Evolutionary conservation across 2,888 invertebrate species (phyloP).

Genomic region (Apodemia zela): DNA sequence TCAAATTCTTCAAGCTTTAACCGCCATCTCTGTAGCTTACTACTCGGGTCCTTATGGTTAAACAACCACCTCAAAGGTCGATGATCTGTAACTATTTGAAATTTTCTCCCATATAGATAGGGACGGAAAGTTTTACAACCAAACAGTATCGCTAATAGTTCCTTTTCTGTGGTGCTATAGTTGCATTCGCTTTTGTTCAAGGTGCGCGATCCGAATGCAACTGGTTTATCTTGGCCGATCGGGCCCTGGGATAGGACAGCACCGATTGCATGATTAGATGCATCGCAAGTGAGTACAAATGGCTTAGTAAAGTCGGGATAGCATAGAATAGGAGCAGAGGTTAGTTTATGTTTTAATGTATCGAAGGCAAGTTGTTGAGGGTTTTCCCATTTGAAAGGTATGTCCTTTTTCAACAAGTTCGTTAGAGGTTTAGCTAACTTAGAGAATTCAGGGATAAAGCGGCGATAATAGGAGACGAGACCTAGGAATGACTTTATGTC

Average conservation of each 20-base stretch:
- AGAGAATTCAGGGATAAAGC: conserved; percentile 44
- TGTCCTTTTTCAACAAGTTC: conserved; percentile 32
- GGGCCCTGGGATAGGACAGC: conserved; percentile 24
- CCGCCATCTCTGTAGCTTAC: conserved; percentile 26
- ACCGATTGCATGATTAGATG: conserved; percentile 29
- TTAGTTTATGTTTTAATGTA: conserved; percentile 29
- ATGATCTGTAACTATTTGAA: conserved; percentile 25
- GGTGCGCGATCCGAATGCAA: conserved; percentile 28
- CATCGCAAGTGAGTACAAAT: conserved; percentile 38
- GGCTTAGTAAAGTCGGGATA: conserved; percentile 44
- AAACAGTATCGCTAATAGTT: conserved; percentile 8
- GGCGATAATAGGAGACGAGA: conserved; percentile 32
- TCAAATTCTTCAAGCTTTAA: conserved; percentile 31
- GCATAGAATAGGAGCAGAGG: conserved; percentile 38
- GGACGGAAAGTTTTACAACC: conserved; percentile 23
- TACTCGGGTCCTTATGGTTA: conserved; percentile 30
- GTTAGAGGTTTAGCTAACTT: conserved; percentile 37
- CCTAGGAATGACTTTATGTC: conserved; percentile 18
- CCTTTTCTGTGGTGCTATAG: conserved; percentile 28
- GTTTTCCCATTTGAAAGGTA: conserved; percentile 31
- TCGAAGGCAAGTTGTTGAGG: conserved; percentile 33
- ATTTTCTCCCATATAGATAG: conserved; percentile 24
- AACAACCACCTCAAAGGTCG: conserved; percentile 17
- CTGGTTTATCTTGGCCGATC: conserved; percentile 22
- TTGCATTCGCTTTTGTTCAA: conserved; percentile 35